Evolutionary conservation across 2,888 invertebrate genomes (phyloP), one percentile per base, ranked within the genome.

Genomic region (Pseudoips prasinana): DNA sequence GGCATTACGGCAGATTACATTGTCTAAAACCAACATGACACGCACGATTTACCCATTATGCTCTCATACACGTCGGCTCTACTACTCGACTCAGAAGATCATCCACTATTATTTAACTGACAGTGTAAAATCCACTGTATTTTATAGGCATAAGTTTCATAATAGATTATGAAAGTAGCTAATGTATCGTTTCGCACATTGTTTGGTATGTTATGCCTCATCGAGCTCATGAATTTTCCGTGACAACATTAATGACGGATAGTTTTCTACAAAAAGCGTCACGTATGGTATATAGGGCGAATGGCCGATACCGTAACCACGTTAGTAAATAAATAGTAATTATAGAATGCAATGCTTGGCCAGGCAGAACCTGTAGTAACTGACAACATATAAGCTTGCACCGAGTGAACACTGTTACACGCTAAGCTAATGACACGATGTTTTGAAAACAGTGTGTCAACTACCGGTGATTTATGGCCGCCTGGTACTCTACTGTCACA

Each of bases 281-380:
- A 36, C 25, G 44, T 42, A 39, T 40, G 31, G 44, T 42, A 39
- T 40, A 29, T 54, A 40, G 43, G 39, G 25, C 50, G 10, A 29
- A 37, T 23, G 30, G 41, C 28, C 29, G 38, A 46, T 58, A 56
- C 43, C 35, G 58, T 58, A 58, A 54, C 39, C 33, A 29, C 14
- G 57, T 55, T 58, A 44, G 43, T 54, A 38, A 41, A 14, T 14
- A 14, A 5, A 39, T 40, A 48, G 37, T 44, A 41, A 58, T 44
- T 41, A 42, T 29, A 22, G 45, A n/a, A 37, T 39, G 55, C 50
- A 29, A 14, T 14, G 14, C 3, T 5, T 14, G 5, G 14, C 14
- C 14, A 14, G 14, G 3, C 14, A 14, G 14, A 14, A 14, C 14
- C 14, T 3, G 14, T 2, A 2, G 5, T 14, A n/a, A 3, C 14